phyloP scores from a whole-genome alignment of 2,797 vertebrate species.

The Syndactyla subalaris region DNA sequence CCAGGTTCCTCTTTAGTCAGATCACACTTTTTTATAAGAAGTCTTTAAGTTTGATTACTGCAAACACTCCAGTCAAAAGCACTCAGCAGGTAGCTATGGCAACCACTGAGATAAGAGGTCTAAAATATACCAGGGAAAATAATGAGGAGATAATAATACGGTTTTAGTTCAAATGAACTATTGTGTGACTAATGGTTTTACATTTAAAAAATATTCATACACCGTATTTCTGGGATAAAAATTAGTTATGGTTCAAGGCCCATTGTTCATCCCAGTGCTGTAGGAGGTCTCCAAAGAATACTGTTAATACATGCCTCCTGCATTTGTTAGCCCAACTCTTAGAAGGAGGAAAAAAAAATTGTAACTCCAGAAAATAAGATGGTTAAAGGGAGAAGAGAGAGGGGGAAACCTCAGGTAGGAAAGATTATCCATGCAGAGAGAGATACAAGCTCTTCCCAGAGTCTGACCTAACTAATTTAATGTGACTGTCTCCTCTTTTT shows the following conservation, averaged over 20 bases:
- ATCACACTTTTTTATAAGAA: not conserved
- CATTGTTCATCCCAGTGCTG: conserved; percentile 45
- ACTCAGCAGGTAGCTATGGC: conserved; percentile 62
- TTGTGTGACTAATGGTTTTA: conserved; percentile 60
- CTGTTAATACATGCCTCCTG: conserved; percentile 28
- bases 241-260: conserved; percentile 27
- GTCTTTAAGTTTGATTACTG: conserved; percentile 61
- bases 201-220: conserved; percentile 34
- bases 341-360: not conserved
- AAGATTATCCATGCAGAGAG: not conserved
- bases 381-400: not conserved
- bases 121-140: conserved; percentile 64
- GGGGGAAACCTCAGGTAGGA: not conserved
- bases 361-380: not conserved
- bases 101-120: conserved; percentile 48
- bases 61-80: conserved; percentile 51
- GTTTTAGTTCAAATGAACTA: conserved; percentile 59
- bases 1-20: conserved; percentile 9
- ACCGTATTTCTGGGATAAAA: conserved; percentile 10
- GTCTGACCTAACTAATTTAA: not conserved
- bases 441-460: not conserved
- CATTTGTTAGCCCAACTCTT: conserved; percentile 25
- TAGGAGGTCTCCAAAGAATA: conserved; percentile 51
- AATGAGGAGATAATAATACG: conserved; percentile 52
- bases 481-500: not conserved